phyloP scores from a whole-genome alignment of 2,888 invertebrate species.

The Coenonympha glycerion region DNA sequence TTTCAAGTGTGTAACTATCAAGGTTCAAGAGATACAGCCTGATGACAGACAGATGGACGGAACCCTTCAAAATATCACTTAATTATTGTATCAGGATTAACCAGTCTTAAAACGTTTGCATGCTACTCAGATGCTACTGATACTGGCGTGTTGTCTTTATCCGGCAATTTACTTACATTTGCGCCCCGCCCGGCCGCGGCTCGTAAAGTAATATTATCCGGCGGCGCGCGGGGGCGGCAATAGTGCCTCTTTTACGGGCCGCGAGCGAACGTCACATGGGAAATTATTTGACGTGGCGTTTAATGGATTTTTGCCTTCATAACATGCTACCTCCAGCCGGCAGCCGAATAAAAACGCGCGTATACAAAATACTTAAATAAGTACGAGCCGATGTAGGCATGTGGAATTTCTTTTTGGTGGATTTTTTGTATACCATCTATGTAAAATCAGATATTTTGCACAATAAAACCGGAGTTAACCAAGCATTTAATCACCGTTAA shows the following conservation, averaged over 20 bases:
- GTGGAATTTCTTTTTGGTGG: conserved; percentile 10
- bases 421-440: background rate
- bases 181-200: conserved; percentile 59
- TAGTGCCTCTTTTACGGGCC: conserved; percentile 75
- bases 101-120: background rate
- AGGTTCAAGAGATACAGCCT: too few relatives aligned
- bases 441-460: too few relatives aligned
- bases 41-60: too few relatives aligned
- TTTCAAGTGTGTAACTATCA: too few relatives aligned
- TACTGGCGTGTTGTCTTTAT: conserved; percentile 64
- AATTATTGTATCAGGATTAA: too few relatives aligned
- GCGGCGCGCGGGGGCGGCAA: conserved; percentile 70
- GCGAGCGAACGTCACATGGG: conserved; percentile 74
- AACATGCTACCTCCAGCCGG: conserved; percentile 70
- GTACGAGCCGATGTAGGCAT: conserved; percentile 23
- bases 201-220: conserved; percentile 75
- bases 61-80: too few relatives aligned
- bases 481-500: too few relatives aligned
- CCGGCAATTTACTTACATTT: conserved; percentile 73
- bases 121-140: conserved; percentile 32
- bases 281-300: conserved; percentile 76
- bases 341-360: conserved; percentile 65
- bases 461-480: too few relatives aligned
- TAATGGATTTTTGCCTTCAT: conserved; percentile 76
- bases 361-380: conserved; percentile 37